Base-by-base conservation (phyloP, 1,140 invertebrate species). In the Armadillidium nasatum region DNA sequence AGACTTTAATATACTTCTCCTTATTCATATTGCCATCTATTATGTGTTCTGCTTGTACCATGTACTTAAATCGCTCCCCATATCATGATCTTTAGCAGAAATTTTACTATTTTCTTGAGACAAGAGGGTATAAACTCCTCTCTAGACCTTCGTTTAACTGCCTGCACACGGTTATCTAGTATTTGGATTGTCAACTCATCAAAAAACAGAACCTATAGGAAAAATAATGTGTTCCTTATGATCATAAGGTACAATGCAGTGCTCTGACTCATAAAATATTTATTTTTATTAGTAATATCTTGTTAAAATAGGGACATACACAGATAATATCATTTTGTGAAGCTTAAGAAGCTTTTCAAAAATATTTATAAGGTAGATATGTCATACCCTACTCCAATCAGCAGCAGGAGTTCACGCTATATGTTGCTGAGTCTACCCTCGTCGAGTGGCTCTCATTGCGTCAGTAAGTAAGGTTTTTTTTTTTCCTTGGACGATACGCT, bases 11-110 rank as follows among this genome's bases (percentile, higher is more conserved):
- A 33, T 33, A 33, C 33, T 33, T 33, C 33, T 77, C 70, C 44
- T 82, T 74, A 13, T 70, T 67, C 81, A 81, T 77, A 11, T 76
- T 82, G 23, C 72, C 78, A 13, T 81, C 60, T 6, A 82, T 81
- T 71, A 81, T 76, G 68, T 82, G 72, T 4, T 2, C 72, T 76
- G 21, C 81, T 73, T n/a, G 68, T 67, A 15, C 81, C 77, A 66
- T 79, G 9, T 13, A 22, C 72, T 68, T 44, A 73, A 23, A 80
- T 82, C 3, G 71, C 71, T 45, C 54, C 73, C 80, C 75, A 82
- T 11, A 81, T 71, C 81, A 81, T 82, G 7, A 82, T 74, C 22
- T n/a, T 50, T n/a, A 33, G 0, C 9, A 23, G 23, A 72, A 45
- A 72, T 45, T 72, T 72, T 33, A 72, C 23, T 11, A 15, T 72